These are phyloP conservation scores for Aphidius ervi DNA, from an alignment of 1,140 invertebrate genomes.

Conservation along the genomic window DNA sequence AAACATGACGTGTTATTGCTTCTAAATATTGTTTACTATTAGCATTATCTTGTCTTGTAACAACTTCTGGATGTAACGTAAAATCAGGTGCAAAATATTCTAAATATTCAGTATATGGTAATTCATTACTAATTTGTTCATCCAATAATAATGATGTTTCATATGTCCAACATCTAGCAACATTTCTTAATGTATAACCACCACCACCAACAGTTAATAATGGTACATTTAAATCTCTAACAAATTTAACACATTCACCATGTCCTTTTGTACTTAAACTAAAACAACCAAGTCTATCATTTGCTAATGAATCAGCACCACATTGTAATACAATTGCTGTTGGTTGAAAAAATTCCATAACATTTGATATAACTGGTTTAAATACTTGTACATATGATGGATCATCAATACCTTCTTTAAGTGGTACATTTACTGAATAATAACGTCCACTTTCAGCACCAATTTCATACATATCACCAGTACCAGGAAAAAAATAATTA, in stretches of 20 bases:
- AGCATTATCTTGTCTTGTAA: slow-evolving; percentile 80
- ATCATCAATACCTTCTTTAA: slow-evolving; percentile 97
- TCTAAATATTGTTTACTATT: slow-evolving; percentile 91
- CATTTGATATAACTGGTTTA: slow-evolving; percentile 87
- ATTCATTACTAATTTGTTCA: slow-evolving; percentile 85
- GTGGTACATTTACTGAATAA: slow-evolving; percentile 95
- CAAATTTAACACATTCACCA: slow-evolving; percentile 95
- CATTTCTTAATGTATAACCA: slow-evolving; percentile 95
- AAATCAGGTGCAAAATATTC: slow-evolving; percentile 96
- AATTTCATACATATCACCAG: slow-evolving; percentile 97
- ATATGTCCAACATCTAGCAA: slow-evolving; percentile 98
- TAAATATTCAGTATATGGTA: slow-evolving; percentile 90
- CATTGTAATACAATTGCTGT: slow-evolving; percentile 97
- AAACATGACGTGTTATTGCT: slow-evolving; percentile 74
- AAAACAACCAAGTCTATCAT: slow-evolving; percentile 89
- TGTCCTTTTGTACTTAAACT: slow-evolving; percentile 87
- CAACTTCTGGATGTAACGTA: slow-evolving; percentile 85
- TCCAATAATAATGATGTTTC: slow-evolving; percentile 94
- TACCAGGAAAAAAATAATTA: slow-evolving; percentile 97
- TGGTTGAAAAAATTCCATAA: slow-evolving; percentile 96
- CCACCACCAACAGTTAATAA: slow-evolving; percentile 93
- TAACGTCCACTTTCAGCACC: slow-evolving; percentile 89
- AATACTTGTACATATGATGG: slow-evolving; percentile 84
- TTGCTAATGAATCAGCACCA: slow-evolving; percentile 95
- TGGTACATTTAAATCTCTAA: slow-evolving; percentile 90